phyloP scores from a whole-genome alignment of 2,888 invertebrate genomes.

The Rhamphomyia laevipes region DNA sequence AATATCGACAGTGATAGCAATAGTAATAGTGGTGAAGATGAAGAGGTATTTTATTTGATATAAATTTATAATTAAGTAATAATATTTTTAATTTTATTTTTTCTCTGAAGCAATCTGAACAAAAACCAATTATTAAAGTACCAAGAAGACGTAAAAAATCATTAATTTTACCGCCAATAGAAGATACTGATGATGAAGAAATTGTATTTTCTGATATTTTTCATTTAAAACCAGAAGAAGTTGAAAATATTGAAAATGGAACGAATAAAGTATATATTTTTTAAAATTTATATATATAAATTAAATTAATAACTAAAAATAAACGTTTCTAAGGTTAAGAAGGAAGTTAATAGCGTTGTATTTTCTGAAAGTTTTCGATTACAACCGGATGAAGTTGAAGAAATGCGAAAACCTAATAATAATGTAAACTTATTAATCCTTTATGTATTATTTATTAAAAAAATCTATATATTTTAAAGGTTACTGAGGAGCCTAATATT shows the following conservation, averaged over 20 bases:
- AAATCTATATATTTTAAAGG: too few relatives aligned
- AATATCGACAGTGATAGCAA: neutral
- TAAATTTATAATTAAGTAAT: neutral
- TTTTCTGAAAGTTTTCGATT: too few relatives aligned
- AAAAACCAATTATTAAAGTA: neutral
- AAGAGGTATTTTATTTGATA: neutral
- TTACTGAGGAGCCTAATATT: too few relatives aligned
- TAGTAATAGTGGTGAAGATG: neutral
- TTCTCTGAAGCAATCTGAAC: neutral
- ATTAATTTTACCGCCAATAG: neutral
- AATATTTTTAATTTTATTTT: neutral
- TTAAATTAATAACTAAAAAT: too few relatives aligned
- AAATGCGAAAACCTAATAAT: too few relatives aligned
- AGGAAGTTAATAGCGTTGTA: too few relatives aligned
- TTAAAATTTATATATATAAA: too few relatives aligned
- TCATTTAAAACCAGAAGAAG: neutral
- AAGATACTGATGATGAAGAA: neutral
- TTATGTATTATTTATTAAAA: too few relatives aligned
- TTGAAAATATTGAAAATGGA: neutral
- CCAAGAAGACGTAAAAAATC: neutral
- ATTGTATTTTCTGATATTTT: neutral
- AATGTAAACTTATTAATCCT: too few relatives aligned
- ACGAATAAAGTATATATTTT: neutral
- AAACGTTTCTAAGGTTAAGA: too few relatives aligned
- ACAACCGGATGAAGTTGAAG: too few relatives aligned